Evolutionary conservation across 2,113 vertebrate genomes (phyloP).

Genomic region (Quiscalus mexicanus): DNA sequence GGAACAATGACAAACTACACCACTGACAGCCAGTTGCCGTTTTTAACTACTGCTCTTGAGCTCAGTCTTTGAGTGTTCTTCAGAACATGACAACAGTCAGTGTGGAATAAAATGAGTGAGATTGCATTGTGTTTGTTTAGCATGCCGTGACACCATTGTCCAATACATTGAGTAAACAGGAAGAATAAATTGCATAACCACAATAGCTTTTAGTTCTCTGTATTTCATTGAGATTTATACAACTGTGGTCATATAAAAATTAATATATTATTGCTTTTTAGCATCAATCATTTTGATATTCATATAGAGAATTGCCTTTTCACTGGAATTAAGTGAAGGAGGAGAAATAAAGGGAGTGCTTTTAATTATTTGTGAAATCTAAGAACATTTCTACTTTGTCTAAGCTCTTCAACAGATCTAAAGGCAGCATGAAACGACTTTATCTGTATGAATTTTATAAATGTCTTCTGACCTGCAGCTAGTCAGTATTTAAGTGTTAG

Average conservation of each 20-base stretch:
- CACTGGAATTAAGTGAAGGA: neutral
- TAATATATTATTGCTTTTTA: neutral
- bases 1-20: slow-evolving; percentile 75
- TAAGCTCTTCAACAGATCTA: neutral
- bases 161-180: slow-evolving; percentile 12
- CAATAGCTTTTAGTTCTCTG: neutral
- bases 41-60: slow-evolving; percentile 49
- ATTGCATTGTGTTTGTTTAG: slow-evolving; percentile 54
- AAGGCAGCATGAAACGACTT: neutral
- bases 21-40: slow-evolving; percentile 65
- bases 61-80: slow-evolving; percentile 61
- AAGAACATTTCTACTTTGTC: neutral
- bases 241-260: neutral
- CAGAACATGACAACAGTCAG: slow-evolving; percentile 56
- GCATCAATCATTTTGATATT: neutral
- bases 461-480: neutral
- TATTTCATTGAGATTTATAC: neutral
- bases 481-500: neutral
- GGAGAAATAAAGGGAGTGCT: neutral
- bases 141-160: neutral
- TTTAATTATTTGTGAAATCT: slow-evolving; percentile 19
- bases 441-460: neutral
- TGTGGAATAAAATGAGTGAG: slow-evolving; percentile 57
- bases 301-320: neutral
- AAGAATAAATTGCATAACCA: neutral